Conservation (phyloP, 2,888 invertebrate genomes). For the Sicus ferrugineus region DNA sequence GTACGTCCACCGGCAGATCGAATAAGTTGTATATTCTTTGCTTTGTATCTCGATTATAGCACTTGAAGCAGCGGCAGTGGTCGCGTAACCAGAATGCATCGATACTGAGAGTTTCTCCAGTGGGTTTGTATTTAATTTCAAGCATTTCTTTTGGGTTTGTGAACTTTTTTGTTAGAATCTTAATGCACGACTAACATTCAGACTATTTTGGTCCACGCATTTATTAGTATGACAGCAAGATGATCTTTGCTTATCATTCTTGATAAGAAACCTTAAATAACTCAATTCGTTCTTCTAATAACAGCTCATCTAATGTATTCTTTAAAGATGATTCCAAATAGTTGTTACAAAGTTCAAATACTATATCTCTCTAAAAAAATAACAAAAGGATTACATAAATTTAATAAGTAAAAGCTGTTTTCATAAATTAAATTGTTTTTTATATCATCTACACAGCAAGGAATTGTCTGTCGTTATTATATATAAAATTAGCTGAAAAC, state of each 20-base stretch:
- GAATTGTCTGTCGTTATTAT: too few species aligned
- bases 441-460: too few species aligned
- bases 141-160: conserved; percentile 45
- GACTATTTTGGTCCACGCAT: background rate
- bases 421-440: too few species aligned
- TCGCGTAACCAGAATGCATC: conserved; percentile 62
- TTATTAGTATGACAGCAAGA: background rate
- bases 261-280: too few species aligned
- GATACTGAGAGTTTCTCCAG: conserved; percentile 47
- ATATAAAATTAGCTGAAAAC: too few species aligned
- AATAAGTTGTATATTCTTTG: conserved; percentile 70
- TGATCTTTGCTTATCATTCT: background rate
- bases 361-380: too few species aligned
- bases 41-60: conserved; percentile 69
- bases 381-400: too few species aligned
- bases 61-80: conserved; percentile 68
- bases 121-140: conserved; percentile 44
- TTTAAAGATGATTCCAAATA: too few species aligned
- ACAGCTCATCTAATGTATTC: too few species aligned
- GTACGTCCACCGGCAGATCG: conserved; percentile 66
- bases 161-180: background rate
- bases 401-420: too few species aligned
- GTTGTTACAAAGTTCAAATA: too few species aligned
- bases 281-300: too few species aligned
- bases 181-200: background rate